Conservation (phyloP, 2,113 vertebrate genomes). For the Sporophila hypoxantha region DNA sequence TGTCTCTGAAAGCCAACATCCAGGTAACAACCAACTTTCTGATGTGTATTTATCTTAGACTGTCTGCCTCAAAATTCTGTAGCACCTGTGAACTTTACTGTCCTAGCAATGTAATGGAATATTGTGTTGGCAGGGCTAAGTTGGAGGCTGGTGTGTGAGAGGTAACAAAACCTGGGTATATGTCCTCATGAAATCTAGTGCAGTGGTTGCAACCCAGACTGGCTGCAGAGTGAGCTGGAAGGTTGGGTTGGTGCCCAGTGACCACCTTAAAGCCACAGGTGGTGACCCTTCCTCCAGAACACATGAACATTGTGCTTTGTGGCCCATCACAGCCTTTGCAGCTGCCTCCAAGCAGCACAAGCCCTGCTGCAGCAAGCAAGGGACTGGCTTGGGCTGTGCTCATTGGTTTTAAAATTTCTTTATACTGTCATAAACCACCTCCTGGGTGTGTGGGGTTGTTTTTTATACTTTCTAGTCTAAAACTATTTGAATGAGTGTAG, state of each 20-base stretch:
- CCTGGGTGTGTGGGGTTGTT: neutral
- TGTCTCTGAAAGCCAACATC: neutral
- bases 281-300: neutral
- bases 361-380: neutral
- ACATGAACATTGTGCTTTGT: fast-evolving
- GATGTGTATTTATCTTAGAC: neutral
- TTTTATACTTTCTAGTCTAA: neutral
- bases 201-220: neutral
- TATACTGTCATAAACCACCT: neutral
- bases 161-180: neutral
- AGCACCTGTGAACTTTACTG: neutral
- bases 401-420: neutral
- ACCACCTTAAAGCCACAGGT: neutral
- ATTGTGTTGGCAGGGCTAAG: neutral
- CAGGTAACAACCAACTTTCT: neutral
- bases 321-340: neutral
- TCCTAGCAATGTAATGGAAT: neutral
- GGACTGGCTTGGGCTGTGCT: neutral
- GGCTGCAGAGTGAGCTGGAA: neutral
- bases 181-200: neutral
- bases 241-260: neutral
- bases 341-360: neutral
- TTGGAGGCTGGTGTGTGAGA: neutral
- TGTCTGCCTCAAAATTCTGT: neutral
- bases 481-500: neutral